Percentiles rank a stretch among this genome's conserved stretches.
These are phyloP conservation scores for Sturmia bella DNA, from an alignment of 2,888 invertebrate genomes.

Conservation along the genomic window DNA sequence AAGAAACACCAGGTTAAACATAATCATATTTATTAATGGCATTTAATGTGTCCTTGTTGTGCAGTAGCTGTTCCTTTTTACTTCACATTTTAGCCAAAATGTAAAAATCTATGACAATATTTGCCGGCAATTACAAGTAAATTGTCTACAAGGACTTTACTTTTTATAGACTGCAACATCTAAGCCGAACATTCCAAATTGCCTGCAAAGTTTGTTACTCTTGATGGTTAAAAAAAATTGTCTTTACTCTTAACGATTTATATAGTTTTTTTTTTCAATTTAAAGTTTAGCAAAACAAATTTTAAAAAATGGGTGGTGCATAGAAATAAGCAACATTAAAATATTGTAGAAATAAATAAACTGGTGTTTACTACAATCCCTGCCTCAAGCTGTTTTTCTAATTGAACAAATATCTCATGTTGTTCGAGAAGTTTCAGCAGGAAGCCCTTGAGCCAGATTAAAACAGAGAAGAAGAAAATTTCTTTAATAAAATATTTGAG, in stretches of 20 bases:
- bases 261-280: neutral
- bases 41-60: conserved; percentile 30
- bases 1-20: neutral
- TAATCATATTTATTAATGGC: conserved; percentile 56
- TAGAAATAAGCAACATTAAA: conserved; percentile 30
- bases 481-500: conserved; percentile 37
- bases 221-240: neutral
- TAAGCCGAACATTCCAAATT: neutral
- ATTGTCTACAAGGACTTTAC: conserved; percentile 63
- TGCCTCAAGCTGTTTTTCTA: conserved; percentile 61
- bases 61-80: neutral
- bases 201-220: neutral
- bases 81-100: neutral
- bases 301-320: neutral
- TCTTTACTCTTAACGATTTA: neutral
- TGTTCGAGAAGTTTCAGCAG: conserved; percentile 23
- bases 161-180: conserved; percentile 16
- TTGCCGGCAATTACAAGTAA: conserved; percentile 62
- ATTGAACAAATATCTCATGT: conserved; percentile 51
- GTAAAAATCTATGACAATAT: conserved; percentile 20
- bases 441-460: conserved; percentile 60
- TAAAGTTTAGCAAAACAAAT: conserved; percentile 19
- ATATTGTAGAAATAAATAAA: conserved; percentile 47
- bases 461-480: conserved; percentile 9
- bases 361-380: conserved; percentile 56